Percentiles rank a stretch among this genome's conserved stretches.
Conservation (phyloP, 2,113 vertebrate genomes). For the Alethe castanea region DNA sequence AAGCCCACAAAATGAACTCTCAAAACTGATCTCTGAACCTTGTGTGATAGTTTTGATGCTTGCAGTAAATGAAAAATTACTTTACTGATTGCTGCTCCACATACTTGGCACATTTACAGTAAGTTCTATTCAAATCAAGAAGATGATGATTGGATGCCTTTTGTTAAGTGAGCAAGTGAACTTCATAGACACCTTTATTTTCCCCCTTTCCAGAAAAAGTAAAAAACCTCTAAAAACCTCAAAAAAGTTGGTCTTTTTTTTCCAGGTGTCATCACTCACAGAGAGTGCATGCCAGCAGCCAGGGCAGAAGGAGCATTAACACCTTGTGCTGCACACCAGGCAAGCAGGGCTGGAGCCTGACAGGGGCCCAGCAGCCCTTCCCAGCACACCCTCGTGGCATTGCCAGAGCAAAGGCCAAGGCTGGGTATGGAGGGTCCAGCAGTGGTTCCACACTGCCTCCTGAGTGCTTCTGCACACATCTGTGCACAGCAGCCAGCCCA, state of each 20-base stretch:
- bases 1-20: not conserved
- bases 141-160: not conserved
- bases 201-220: not conserved
- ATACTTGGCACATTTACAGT: not conserved
- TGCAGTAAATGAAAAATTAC: not conserved
- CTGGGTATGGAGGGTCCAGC: rapidly evolving
- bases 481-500: not conserved
- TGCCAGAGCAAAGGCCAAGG: not conserved
- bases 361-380: not conserved
- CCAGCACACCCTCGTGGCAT: rapidly evolving
- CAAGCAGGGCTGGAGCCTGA: not conserved
- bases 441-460: not conserved
- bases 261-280: not conserved
- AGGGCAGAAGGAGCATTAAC: not conserved
- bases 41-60: not conserved
- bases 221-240: not conserved
- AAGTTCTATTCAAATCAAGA: not conserved
- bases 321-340: not conserved
- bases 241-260: not conserved
- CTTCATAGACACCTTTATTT: not conserved
- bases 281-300: not conserved
- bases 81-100: not conserved
- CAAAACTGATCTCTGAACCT: not conserved
- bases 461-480: not conserved
- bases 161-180: not conserved